phyloP scores from a whole-genome alignment of 1,140 invertebrate species.

The Cepaea nemoralis region DNA sequence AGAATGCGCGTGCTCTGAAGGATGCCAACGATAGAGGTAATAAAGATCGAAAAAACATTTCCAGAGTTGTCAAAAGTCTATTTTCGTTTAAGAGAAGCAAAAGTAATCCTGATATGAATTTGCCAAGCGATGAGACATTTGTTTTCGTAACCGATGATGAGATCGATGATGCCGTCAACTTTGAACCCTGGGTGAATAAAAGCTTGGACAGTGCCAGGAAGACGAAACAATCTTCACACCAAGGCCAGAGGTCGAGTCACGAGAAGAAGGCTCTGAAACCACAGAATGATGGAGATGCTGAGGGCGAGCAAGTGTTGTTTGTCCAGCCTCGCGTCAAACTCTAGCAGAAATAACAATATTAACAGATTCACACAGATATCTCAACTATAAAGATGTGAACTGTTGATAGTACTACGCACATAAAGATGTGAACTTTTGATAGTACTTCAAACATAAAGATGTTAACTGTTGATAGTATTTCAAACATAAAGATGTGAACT shows the following conservation, averaged over 20 bases:
- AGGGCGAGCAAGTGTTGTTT: neutral
- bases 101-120: constrained; percentile 3
- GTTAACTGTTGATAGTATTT: no score
- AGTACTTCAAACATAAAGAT: no score
- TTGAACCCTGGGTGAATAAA: neutral
- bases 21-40: neutral
- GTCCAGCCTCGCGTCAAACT: neutral
- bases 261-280: neutral
- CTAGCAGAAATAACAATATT: no score
- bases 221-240: neutral
- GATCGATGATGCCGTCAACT: neutral
- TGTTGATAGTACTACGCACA: no score
- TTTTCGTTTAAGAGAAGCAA: neutral
- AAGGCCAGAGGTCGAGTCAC: neutral
- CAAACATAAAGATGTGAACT: no score
- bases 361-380: no score
- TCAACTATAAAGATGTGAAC: no score
- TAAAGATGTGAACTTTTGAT: no score
- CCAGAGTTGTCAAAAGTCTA: neutral
- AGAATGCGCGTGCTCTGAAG: neutral
- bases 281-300: neutral
- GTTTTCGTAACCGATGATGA: neutral
- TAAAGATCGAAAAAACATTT: neutral
- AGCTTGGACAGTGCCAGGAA: neutral
- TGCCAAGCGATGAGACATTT: neutral